These are phyloP conservation scores for Adelognathus sp. DNA, from an alignment of 2,888 invertebrate genomes.

Conservation along the genomic window DNA sequence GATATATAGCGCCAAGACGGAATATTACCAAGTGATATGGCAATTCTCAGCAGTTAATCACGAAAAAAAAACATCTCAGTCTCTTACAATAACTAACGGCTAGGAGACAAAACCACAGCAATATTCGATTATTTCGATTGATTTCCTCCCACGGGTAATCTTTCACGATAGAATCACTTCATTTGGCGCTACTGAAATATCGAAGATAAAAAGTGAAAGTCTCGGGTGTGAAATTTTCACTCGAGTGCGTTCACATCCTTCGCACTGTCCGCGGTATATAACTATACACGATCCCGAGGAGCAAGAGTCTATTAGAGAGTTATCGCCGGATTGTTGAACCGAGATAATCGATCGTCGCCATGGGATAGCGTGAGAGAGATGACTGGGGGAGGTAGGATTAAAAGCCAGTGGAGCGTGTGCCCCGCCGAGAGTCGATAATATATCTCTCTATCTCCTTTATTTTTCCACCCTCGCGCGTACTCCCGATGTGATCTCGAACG, in stretches of 20 bases:
- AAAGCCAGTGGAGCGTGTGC: conserved; percentile 62
- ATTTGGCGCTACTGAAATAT: not conserved
- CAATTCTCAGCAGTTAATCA: no score
- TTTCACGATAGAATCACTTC: not conserved
- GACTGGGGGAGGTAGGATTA: conserved; percentile 62
- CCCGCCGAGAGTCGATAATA: conserved; percentile 54
- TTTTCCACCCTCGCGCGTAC: conserved; percentile 36
- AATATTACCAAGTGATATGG: no score
- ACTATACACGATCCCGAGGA: conserved; percentile 50
- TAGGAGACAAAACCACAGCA: no score
- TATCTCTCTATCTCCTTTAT: conserved; percentile 29
- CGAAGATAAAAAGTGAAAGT: conserved; percentile 19
- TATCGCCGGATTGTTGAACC: conserved; percentile 60
- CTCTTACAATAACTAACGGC: no score
- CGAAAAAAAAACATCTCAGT: no score
- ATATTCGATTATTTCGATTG: not conserved
- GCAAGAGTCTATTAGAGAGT: conserved; percentile 58
- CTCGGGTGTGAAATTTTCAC: conserved; percentile 48
- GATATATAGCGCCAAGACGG: no score
- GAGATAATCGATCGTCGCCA: conserved; percentile 60
- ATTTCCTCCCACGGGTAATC: not conserved
- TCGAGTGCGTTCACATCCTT: conserved; percentile 33
- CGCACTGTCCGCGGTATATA: conserved; percentile 23
- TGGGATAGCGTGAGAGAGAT: no score
- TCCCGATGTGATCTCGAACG: conserved; percentile 50